Evolutionary conservation across 2,797 vertebrate species (phyloP), one percentile per base, ranked within the genome.

Genomic region (Ptychadena robeensis): DNA sequence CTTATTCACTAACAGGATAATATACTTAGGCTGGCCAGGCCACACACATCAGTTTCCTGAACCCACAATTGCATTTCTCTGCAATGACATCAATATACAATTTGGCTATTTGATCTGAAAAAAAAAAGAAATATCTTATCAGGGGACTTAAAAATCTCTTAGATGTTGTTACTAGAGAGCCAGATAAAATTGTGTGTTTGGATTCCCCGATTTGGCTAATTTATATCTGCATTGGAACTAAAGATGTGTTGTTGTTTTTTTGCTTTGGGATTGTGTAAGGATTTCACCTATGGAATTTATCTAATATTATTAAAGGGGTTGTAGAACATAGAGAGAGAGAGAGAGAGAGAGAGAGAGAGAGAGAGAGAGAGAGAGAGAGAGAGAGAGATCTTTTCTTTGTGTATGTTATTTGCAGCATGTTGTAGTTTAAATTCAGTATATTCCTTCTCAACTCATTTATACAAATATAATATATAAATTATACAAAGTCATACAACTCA

Each of bases 11-110:
- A 27, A 61, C 59, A 61, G 59, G 9, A 12, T 61, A 61, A 61
- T 61, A 61, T 28, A 28, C 59, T 61, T 61, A 61, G 5, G 59
- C 59, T 61, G 59, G 59, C 59, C 59, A 61, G 59, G 59, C 59
- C 59, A 61, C n/a, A 61, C 59, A 61, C 59, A 61, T 61, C 25
- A 61, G 59, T 61, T 61, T 61, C 59, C 25, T 28, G 25, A 61
- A 61, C 25, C 59, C 59, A 61, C 59, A 28, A 61, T 28, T 61
- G 59, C 59, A 61, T 61, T 61, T 61, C 59, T 61, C n/a, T 28
- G 59, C 59, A 28, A 61, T 61, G 59, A 61, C 59, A 61, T 61
- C 59, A 61, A 61, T 61, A 61, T 61, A 28, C 59, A 61, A 28
- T 61, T 61, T 25, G 28, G 59, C 3, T 61, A 61, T 61, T 61